Base-by-base conservation (phyloP, 2,888 invertebrate species). In the Gonocerus acuteangulatus region DNA sequence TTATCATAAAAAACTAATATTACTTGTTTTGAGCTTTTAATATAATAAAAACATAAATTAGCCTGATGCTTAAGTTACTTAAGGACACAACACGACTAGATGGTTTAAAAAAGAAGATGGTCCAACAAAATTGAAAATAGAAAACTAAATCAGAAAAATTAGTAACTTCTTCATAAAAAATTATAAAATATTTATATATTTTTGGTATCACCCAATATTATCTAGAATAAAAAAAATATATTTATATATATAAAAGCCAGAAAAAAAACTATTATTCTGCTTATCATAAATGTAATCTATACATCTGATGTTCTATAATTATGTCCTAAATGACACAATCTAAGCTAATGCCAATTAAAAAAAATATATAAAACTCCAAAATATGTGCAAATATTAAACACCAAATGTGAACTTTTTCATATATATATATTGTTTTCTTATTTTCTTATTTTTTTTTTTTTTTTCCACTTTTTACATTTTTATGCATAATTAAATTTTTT, bases 81-180 rank as follows among this genome's bases (percentile, higher is more conserved):
- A 51, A 32, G 49, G 49, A 49, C 49, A 27, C 49, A 27, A 49
- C 18, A 49, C 18, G 51, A 51, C 51, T 51, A 51, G 51, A 51
- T 51, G 34, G 16, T 51, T 51, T 32, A 51, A 21, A 51, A 51
- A 51, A 18, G 27, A 51, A 51, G 51, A 51, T 34, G 51, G 51
- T 51, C 51, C 51, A 51, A 51, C 27, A 34, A 51, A 36, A 32
- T 32, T 36, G 51, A 51, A 19, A 34, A 34, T 51, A 51, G 13
- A 51, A 49, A 51, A 51, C 34, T 51, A 51, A 34, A 51, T 19
- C 27, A 51, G 51, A 51, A 34, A 51, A 51, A 51, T 51, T 2
- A 51, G 34, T 18, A 32, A 27, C 34, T 34, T 51, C 9, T 51
- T 51, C 51, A 51, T 51, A 51, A 49, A 49, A 49, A 49, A 49